Conservation (phyloP, 30 jellyfish, hydroid and myxozoan genomes). For the Aurelia sp. region DNA sequence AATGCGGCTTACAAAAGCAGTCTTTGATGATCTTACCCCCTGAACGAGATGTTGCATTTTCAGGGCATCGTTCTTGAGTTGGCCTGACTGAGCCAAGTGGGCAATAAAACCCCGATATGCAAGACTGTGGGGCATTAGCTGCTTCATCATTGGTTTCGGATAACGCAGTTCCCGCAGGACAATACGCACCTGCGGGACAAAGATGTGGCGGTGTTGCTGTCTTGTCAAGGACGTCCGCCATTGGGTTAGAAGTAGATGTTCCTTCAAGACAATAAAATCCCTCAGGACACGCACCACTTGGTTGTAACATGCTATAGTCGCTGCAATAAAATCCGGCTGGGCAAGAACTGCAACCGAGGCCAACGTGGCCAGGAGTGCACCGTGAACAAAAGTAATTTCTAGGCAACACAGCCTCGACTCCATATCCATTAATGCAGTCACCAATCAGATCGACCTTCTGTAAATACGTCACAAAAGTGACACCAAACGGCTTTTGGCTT, state of each 20-base stretch:
- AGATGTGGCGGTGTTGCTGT: constrained; percentile 99
- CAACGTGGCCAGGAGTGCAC: constrained; percentile 99
- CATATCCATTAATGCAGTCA: constrained; percentile 98
- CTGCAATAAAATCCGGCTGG: constrained; percentile 99
- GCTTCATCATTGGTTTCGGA: constrained; percentile 90
- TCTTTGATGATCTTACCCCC: constrained; percentile 85
- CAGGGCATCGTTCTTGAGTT: constrained; percentile 97
- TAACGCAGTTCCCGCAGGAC: constrained; percentile 99
- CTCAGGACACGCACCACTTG: constrained; percentile 99
- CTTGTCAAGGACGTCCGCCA: constrained; percentile 97
- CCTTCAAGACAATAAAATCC: constrained; percentile 98
- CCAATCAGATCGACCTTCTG: constrained; percentile 98
- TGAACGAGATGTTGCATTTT: constrained; percentile 88
- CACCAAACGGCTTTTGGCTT: constrained; percentile 89
- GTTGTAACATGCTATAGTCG: constrained; percentile 99
- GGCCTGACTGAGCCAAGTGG: constrained; percentile 99
- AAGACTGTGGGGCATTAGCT: constrained; percentile 98
- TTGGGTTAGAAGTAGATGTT: constrained; percentile 96
- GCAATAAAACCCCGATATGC: constrained; percentile 94
- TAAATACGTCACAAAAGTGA: constrained; percentile 94
- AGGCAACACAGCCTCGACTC: constrained; percentile 97
- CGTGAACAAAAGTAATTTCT: constrained; percentile 94
- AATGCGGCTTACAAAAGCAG: constrained; percentile 88
- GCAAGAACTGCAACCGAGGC: constrained; percentile 99
- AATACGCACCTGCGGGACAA: constrained; percentile 99